Evolutionary conservation across 2,888 invertebrate genomes (phyloP).

Genomic region (Hoplodrina ambigua): DNA sequence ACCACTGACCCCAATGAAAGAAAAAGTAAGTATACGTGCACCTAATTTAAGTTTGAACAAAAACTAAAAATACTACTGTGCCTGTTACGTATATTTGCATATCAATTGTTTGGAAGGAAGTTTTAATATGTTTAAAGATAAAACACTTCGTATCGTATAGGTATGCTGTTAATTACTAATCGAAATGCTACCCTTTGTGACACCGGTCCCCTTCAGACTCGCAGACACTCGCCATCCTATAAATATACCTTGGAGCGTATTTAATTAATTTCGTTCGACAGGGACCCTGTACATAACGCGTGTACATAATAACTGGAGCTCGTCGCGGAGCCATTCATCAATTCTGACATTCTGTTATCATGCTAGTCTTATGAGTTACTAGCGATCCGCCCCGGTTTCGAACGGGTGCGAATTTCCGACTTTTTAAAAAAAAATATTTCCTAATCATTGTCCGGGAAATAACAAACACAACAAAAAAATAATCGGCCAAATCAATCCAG

Average conservation of each 20-base stretch:
- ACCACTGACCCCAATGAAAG: constrained; percentile 94
- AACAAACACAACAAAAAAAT: too few relatives aligned
- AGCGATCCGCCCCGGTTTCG: too few relatives aligned
- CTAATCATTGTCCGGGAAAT: too few relatives aligned
- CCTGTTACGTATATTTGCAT: too few relatives aligned
- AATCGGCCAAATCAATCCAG: too few relatives aligned
- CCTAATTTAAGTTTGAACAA: neutral
- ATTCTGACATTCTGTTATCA: constrained; percentile 4
- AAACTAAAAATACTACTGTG: too few relatives aligned
- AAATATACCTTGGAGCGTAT: constrained; percentile 2
- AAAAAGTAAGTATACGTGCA: constrained; percentile 77
- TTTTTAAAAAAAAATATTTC: too few relatives aligned
- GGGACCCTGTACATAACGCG: neutral
- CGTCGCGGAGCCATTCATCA: constrained; percentile 3
- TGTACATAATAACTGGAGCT: neutral
- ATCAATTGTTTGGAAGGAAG: too few relatives aligned
- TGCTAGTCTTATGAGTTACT: neutral
- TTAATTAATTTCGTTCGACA: neutral
- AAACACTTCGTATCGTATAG: too few relatives aligned
- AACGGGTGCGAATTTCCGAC: too few relatives aligned
- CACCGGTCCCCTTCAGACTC: neutral
- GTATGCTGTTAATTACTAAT: neutral
- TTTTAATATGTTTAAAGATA: too few relatives aligned
- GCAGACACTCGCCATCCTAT: constrained; percentile 10
- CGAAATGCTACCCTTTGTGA: neutral